phyloP scores from a whole-genome alignment of 2,888 invertebrate genomes.

The Mechanitis messenoides region DNA sequence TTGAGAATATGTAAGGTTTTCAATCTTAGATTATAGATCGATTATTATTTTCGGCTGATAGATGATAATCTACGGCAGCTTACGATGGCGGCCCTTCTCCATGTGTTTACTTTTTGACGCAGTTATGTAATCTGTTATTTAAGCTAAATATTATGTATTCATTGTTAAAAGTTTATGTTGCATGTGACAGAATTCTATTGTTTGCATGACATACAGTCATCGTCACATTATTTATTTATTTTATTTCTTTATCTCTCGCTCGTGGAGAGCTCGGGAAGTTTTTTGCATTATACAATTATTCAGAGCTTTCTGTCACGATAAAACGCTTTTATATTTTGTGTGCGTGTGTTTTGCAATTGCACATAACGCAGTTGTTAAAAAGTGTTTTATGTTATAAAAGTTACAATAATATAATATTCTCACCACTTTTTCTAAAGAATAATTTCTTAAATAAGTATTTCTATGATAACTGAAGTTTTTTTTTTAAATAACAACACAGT shows the following conservation, averaged over 20 bases:
- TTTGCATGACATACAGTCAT: constrained; percentile 63
- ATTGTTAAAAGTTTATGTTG: constrained; percentile 33
- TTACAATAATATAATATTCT: too few relatives aligned
- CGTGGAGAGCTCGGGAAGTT: constrained; percentile 76
- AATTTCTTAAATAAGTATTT: too few relatives aligned
- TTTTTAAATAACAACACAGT: constrained; percentile 2
- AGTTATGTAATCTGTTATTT: constrained; percentile 14
- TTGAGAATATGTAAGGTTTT: not conserved
- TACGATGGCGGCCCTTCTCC: constrained; percentile 1
- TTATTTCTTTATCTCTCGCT: constrained; percentile 57
- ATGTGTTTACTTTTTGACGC: constrained; percentile 15
- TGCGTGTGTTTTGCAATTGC: constrained; percentile 40
- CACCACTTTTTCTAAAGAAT: too few relatives aligned
- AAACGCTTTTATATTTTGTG: constrained; percentile 5
- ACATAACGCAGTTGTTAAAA: constrained; percentile 30
- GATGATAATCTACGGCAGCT: too few relatives aligned
- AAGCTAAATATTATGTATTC: constrained; percentile 16
- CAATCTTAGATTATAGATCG: too few relatives aligned
- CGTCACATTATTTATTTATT: constrained; percentile 42
- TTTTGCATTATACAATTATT: constrained; percentile 45
- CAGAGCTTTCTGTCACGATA: constrained; percentile 64
- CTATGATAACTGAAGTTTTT: too few relatives aligned
- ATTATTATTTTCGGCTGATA: too few relatives aligned
- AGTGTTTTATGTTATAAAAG: constrained; percentile 8
- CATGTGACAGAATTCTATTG: constrained; percentile 63